Evolutionary conservation across 1,140 invertebrate species (phyloP), one percentile per base, ranked within the genome.

Genomic region (Cotesia vestalis): DNA sequence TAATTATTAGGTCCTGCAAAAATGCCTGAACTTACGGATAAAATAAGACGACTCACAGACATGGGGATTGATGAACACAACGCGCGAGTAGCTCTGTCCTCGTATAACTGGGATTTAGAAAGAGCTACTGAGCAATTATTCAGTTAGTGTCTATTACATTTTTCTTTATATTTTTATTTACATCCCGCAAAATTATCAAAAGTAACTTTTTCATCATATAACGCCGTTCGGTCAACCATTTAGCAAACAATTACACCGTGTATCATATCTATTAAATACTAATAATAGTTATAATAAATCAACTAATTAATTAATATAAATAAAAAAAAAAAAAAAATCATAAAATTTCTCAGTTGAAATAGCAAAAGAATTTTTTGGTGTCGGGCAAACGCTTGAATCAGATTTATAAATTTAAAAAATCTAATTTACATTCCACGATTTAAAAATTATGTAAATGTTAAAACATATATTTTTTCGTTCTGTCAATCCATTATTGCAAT

Each of bases 41-140:
- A 95, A 88, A 94, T 96, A 75, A 91, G 91, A 79, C 89, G 92
- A 74, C 86, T 97, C 61, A 89, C 90, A 73, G 95, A 97, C 79
- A 96, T 97, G 93, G 95, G 95, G n/a, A 89, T 96, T 12, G 93
- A 95, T 69, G 93, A 94, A 80, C 91, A 94, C 74, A 90, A 91
- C 79, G 94, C 95, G 11, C 86, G 94, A 71, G 93, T 93, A 17
- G 94, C 95, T 36, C 88, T 98, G 27, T 96, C 95, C 27, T 94
- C 94, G 14, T 94, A 93, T 81, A 93, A 95, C 83, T 98, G 96
- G 96, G 93, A 96, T 80, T 85, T 97, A 78, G 93, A 95, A 86
- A 88, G 92, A 80, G 95, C 95, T 57, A 96, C 94, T 9, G 95
- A 96, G 84, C 91, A 94, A 80, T 87, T 96, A 67, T 96, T 96